phyloP scores from a whole-genome alignment of 2,797 vertebrate genomes.

The Carcharodon carcharias region DNA sequence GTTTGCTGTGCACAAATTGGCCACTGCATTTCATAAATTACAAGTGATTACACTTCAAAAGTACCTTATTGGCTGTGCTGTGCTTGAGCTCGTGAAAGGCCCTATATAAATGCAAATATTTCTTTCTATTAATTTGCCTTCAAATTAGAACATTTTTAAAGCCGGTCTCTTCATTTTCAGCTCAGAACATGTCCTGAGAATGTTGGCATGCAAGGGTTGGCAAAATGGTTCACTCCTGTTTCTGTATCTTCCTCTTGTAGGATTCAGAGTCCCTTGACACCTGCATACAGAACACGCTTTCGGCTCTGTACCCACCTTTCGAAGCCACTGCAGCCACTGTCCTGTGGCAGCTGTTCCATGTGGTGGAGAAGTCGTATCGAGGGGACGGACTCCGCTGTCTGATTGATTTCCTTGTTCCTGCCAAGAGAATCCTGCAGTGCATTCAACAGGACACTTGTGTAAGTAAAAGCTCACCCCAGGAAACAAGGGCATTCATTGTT shows the following conservation, averaged over 20 bases:
- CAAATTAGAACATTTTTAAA: not conserved
- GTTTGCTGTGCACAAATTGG: not conserved
- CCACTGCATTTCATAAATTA: not conserved
- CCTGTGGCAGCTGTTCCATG: slow-evolving; percentile 75
- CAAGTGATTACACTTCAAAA: not conserved
- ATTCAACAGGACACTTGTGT: slow-evolving; percentile 70
- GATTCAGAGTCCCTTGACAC: slow-evolving; percentile 71
- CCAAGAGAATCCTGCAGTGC: slow-evolving; percentile 66
- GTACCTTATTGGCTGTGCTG: not conserved
- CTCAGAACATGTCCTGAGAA: not conserved
- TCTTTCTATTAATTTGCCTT: not conserved
- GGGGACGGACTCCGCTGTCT: slow-evolving; percentile 74
- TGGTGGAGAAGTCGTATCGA: slow-evolving; percentile 70
- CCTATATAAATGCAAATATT: not conserved
- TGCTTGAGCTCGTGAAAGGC: not conserved
- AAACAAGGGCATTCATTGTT: not conserved
- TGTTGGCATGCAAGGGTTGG: too few species aligned
- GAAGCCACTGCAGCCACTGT: slow-evolving; percentile 67
- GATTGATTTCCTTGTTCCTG: slow-evolving; percentile 70
- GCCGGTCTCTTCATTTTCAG: not conserved
- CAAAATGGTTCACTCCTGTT: not conserved
- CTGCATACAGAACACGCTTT: slow-evolving; percentile 71
- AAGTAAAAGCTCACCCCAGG: slow-evolving; percentile 50
- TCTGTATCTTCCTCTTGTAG: slow-evolving; percentile 46
- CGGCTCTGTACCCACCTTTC: slow-evolving; percentile 68